Evolutionary conservation across 2,797 vertebrate species (phyloP).

Genomic region (Ataeniobius toweri): DNA sequence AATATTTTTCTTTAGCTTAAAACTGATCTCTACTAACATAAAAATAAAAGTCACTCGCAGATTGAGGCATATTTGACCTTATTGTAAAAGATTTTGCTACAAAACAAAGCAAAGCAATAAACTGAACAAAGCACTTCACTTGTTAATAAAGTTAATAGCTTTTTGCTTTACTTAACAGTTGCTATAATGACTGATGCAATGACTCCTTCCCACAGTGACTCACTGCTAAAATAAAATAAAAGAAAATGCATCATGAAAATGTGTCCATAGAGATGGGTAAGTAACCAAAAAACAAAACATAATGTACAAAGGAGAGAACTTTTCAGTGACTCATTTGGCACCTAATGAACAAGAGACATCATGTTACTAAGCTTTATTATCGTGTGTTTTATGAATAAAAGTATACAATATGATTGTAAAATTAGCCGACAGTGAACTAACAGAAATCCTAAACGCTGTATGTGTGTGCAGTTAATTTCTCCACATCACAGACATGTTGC

Average conservation of each 20-base stretch:
- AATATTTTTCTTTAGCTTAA: no score
- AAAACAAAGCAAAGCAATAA: no score
- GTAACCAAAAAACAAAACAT: not conserved
- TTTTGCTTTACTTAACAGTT: no score
- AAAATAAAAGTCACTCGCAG: no score
- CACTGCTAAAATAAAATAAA: not conserved
- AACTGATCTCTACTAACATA: no score
- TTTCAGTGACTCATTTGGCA: not conserved
- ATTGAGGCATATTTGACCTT: no score
- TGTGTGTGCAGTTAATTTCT: slow-evolving; percentile 25
- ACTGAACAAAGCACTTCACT: no score
- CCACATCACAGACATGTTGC: not conserved
- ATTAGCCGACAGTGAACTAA: slow-evolving; percentile 21
- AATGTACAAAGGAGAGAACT: not conserved
- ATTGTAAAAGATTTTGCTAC: no score
- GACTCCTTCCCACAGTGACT: not conserved
- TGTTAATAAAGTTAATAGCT: no score
- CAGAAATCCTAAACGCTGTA: slow-evolving; percentile 19
- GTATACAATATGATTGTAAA: slow-evolving; percentile 14
- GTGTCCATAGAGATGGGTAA: not conserved
- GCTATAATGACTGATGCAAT: not conserved
- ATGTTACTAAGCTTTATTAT: not conserved
- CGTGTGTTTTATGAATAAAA: not conserved
- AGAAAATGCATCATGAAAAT: not conserved
- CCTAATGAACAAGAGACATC: no score